These are phyloP conservation scores for Acromyrmex charruanus DNA, from an alignment of 1,140 invertebrate species.

Conservation along the genomic window DNA sequence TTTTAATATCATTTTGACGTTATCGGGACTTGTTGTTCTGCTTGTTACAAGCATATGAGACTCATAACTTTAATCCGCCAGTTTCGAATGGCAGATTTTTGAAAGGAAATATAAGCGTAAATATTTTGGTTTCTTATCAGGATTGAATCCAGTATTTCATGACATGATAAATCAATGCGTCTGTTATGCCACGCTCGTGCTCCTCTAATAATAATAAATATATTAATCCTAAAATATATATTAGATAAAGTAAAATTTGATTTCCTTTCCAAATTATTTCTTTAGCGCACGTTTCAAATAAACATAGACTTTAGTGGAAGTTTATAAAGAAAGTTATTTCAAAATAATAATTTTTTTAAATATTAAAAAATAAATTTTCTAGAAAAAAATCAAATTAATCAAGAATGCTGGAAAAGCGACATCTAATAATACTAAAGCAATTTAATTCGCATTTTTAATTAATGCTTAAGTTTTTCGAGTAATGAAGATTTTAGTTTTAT, in stretches of 20 bases:
- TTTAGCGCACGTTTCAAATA: neutral
- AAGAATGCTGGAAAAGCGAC: neutral
- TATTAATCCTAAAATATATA: slow-evolving; percentile 26
- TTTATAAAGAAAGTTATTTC: neutral
- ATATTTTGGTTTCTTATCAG: too few species aligned
- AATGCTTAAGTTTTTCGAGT: neutral
- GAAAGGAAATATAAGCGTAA: too few species aligned
- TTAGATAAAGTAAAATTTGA: neutral
- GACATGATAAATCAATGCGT: too few species aligned
- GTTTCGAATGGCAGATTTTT: too few species aligned
- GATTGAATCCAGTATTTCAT: too few species aligned
- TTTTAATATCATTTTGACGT: too few species aligned
- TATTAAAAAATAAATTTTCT: neutral
- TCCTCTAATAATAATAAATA: slow-evolving; percentile 76
- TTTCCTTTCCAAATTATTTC: neutral
- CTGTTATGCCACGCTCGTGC: too few species aligned
- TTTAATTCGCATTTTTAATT: neutral
- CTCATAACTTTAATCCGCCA: too few species aligned
- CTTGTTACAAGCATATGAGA: too few species aligned
- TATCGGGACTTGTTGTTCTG: too few species aligned
- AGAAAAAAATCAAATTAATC: neutral
- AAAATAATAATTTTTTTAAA: neutral
- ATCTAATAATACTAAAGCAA: neutral
- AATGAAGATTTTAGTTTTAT: slow-evolving; percentile 63
- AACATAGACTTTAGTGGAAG: neutral